Evolutionary conservation across 1,140 invertebrate genomes (phyloP), one percentile per base, ranked within the genome.

Genomic region (Saccostrea echinata): DNA sequence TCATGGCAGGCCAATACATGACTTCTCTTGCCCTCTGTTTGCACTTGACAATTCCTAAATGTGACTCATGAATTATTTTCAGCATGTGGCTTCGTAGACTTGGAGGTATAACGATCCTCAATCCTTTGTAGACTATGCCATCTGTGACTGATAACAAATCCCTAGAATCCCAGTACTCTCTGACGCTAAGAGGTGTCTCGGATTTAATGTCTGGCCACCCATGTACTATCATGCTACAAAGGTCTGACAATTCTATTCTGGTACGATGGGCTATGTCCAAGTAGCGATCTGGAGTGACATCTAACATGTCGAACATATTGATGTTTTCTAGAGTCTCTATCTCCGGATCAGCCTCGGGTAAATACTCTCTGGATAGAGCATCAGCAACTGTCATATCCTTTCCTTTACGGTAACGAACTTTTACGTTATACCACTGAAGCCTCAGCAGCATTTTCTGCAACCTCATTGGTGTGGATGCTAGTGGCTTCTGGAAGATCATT

Each of bases 301-400:
- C 84, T 9, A 85, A 57, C 83, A n/a, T n/a, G n/a, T n/a, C n/a
- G n/a, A n/a, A n/a, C n/a, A 88, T 84, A 57, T 30, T 52, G 6
- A 43, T 68, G n/a, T 18, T n/a, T 84, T 53, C 55, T 16, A 57
- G 27, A 18, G n/a, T 61, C 84, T 82, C 80, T 11, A 35, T 24
- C 27, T 84, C 64, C 1, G 71, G 82, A 1, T 81, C 18, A 18
- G 1, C 53, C 16, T 30, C 27, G 0, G 53, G 53, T 33, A 89
- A 33, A 52, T 43, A 89, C 21, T 88, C 90, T 71, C 90, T 27
- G 18, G 92, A 93, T 53, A 89, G 71, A 61, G 88, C 84, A 90
- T 90, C 95, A 88, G 76, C 94, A 83, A 21, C 13, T 55, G 24
- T 16, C 84, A 24, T n/a, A 61, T 84, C 35, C 85, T 88, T 21